Percentiles rank a stretch among this genome's conserved stretches.
These are phyloP conservation scores for Caenorhabditis sulstoni DNA, from an alignment of 2,888 invertebrate species.

Conservation along the genomic window DNA sequence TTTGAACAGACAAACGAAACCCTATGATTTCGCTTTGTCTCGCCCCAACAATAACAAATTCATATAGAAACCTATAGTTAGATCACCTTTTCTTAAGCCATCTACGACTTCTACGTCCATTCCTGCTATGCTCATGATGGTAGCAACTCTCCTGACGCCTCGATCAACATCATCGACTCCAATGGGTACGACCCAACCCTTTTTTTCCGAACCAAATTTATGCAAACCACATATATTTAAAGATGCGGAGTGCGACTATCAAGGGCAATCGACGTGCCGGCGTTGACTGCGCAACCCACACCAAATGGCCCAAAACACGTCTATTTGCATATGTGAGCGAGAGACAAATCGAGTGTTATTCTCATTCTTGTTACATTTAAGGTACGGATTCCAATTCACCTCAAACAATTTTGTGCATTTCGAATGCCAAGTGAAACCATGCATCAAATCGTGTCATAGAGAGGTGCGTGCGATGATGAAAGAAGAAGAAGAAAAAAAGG, in stretches of 20 bases:
- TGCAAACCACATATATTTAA: conserved; percentile 40
- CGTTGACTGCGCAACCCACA: conserved; percentile 67
- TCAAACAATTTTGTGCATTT: conserved; percentile 77
- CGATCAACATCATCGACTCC: conserved; percentile 75
- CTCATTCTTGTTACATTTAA: conserved; percentile 29
- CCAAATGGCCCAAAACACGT: conserved; percentile 78
- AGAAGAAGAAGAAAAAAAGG: conserved; percentile 15
- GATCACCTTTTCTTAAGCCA: conserved; percentile 69
- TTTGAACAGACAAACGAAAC: no score
- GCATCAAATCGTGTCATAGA: conserved; percentile 73
- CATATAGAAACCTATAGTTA: conserved; percentile 34
- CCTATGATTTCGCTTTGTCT: no score
- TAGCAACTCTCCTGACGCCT: conserved; percentile 75
- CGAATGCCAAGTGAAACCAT: conserved; percentile 76
- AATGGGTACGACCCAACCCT: conserved; percentile 71
- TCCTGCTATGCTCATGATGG: conserved; percentile 80
- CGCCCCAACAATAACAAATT: no score
- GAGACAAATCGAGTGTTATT: conserved; percentile 8
- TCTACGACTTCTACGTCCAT: conserved; percentile 80
- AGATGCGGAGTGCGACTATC: conserved; percentile 78
- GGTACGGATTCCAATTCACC: conserved; percentile 77
- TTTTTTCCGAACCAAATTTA: conserved; percentile 2
- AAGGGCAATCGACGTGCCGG: conserved; percentile 79
- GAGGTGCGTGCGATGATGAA: conserved; percentile 59
- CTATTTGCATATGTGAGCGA: conserved; percentile 76